Evolutionary conservation across 1,140 invertebrate species (phyloP), one percentile per base, ranked within the genome.

Genomic region (Temnothorax longispinosus): DNA sequence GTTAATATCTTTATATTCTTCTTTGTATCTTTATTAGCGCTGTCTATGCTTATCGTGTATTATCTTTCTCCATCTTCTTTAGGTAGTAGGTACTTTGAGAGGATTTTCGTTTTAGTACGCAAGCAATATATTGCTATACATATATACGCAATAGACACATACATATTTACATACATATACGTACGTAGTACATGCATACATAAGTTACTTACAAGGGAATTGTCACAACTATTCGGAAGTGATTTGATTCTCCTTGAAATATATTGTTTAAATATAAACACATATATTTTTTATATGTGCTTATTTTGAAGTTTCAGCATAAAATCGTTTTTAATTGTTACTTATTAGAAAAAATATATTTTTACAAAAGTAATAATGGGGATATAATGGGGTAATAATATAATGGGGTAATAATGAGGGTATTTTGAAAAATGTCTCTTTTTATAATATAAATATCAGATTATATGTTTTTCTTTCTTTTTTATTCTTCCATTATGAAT

Each of bases 21-120:
- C 54, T 60, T 84, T 84, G n/a, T 35, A 82, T 74, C 52, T 58
- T 50, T 84, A 74, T 62, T 75, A 84, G 15, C 27, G 54, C 13
- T 84, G n/a, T 27, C 41, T 35, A 18, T 44, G 41, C 18, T 82
- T 74, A 82, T 74, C 27, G 56, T 35, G 67, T 50, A 60, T 74
- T 84, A 84, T 84, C 54, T 75, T 18, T 75, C 32, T 84, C 41
- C 41, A 75, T 15, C 41, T 84, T 84, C 41, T 27, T 8, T 32
- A 38, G 8, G 11, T 74, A 47, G 47, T 27, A 27, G 27, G 1
- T 27, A 50, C 18, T 82, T 7, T 35, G 56, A 62, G n/a, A 75
- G 38, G 69, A 60, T 75, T 84, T 84, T 60, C 7, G 35, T 72
- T 74, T 74, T 74, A 81, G 38, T 41, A 50, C 7, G 41, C 27